Percentiles rank a stretch among this genome's conserved stretches.
Conservation (phyloP, 2,797 vertebrate species). For the Pangasius larnaudii region DNA sequence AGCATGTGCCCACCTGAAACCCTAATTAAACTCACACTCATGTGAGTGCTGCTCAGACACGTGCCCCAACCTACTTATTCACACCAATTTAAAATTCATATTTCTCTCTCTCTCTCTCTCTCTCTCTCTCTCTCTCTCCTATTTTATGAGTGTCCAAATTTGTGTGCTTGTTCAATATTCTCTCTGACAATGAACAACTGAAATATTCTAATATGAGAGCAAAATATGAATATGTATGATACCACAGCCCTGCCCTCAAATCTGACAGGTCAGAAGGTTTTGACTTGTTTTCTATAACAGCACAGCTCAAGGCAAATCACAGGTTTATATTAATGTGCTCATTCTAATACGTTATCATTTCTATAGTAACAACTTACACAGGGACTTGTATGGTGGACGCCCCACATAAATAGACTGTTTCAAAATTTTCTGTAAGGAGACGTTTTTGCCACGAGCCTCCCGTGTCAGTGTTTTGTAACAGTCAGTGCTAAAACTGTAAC, state of each 20-base stretch:
- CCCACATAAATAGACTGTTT: not conserved
- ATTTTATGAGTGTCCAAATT: not conserved
- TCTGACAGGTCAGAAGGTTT: not conserved
- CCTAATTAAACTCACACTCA: slow-evolving; percentile 48
- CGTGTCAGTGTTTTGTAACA: not conserved
- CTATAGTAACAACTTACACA: not conserved
- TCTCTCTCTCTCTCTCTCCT: not conserved
- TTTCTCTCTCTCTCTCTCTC: slow-evolving; percentile 11
- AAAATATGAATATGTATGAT: slow-evolving; percentile 9
- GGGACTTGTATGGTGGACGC: not conserved
- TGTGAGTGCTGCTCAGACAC: slow-evolving; percentile 37
- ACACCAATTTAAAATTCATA: slow-evolving; percentile 37
- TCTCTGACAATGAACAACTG: not conserved
- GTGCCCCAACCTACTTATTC: slow-evolving; percentile 30
- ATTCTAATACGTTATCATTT: not conserved
- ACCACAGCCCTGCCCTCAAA: not conserved
- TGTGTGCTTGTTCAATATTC: not conserved
- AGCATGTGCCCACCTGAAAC: slow-evolving; percentile 30
- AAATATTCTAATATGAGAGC: not conserved
- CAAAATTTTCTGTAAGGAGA: not conserved
- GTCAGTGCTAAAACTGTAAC: not conserved
- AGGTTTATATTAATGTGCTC: not conserved
- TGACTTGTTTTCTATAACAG: not conserved
- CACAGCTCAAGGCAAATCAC: not conserved
- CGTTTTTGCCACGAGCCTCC: not conserved